Conservation (phyloP, 2,888 invertebrate species). For the Machimus rusticus region DNA sequence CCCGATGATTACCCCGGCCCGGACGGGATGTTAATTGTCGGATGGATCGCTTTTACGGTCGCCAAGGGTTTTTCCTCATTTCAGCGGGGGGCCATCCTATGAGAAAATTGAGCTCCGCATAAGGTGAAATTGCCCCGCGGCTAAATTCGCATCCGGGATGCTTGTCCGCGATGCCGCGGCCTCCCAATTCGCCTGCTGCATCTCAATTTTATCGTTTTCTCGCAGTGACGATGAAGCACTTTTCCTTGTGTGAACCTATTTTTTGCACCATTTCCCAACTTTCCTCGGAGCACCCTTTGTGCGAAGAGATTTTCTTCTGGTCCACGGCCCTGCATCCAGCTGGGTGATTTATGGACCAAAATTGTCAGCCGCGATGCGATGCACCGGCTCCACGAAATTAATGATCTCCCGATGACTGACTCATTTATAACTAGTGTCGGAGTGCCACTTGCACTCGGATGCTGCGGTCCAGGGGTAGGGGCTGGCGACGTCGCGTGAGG, state of each 20-base stretch:
- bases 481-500: not conserved
- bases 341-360: slow-evolving; percentile 25
- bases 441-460: slow-evolving; percentile 4
- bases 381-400: slow-evolving; percentile 6
- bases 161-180: not conserved
- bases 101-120: not conserved
- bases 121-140: not conserved
- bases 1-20: not conserved
- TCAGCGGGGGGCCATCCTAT: not conserved
- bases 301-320: not conserved
- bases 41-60: not conserved
- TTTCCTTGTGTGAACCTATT: not conserved
- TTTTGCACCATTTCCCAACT: not conserved
- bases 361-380: slow-evolving; percentile 13
- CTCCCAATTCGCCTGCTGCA: not conserved
- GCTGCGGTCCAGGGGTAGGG: not conserved
- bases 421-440: not conserved
- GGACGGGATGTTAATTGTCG: slow-evolving; percentile 24
- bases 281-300: not conserved
- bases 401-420: slow-evolving; percentile 31
- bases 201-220: not conserved
- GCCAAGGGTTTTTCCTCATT: not conserved
- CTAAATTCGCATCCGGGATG: not conserved
- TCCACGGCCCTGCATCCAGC: not conserved
- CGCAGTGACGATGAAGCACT: not conserved